phyloP scores from a whole-genome alignment of 2,888 invertebrate species.

The Oligia strigilis region DNA sequence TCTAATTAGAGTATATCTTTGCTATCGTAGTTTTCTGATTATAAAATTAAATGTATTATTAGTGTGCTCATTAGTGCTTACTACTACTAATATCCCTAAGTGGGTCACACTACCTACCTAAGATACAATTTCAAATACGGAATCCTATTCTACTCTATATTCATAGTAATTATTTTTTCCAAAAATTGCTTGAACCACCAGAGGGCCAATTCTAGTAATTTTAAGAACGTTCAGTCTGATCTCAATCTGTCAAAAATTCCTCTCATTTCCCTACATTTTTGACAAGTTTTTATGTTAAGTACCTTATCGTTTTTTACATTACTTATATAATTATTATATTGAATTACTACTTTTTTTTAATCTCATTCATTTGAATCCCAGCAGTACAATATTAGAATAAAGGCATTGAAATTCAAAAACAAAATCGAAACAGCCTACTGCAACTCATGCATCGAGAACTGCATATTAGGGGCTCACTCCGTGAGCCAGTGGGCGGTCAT shows the following conservation, averaged over 20 bases:
- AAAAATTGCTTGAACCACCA: background rate
- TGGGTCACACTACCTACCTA: background rate
- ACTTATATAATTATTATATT: too few relatives aligned
- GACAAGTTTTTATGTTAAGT: too few relatives aligned
- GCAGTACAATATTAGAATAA: background rate
- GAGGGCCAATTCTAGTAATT: too few relatives aligned
- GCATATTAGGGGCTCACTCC: conserved; percentile 40
- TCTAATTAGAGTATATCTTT: background rate
- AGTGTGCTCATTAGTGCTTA: too few relatives aligned
- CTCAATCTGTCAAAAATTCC: too few relatives aligned
- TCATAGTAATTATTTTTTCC: background rate
- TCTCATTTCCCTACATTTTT: too few relatives aligned
- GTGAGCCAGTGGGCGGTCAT: conserved; percentile 33
- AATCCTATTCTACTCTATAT: background rate
- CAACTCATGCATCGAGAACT: conserved; percentile 40
- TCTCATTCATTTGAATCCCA: background rate
- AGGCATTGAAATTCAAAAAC: conserved; percentile 13
- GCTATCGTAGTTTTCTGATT: too few relatives aligned
- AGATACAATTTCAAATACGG: background rate
- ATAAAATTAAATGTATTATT: background rate
- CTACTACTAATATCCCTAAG: background rate
- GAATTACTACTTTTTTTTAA: too few relatives aligned
- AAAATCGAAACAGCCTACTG: conserved; percentile 2
- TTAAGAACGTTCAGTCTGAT: too few relatives aligned
- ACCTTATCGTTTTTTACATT: too few relatives aligned